These are phyloP conservation scores for Cerceris ruficornis DNA, from an alignment of 2,888 invertebrate species.

Conservation along the genomic window DNA sequence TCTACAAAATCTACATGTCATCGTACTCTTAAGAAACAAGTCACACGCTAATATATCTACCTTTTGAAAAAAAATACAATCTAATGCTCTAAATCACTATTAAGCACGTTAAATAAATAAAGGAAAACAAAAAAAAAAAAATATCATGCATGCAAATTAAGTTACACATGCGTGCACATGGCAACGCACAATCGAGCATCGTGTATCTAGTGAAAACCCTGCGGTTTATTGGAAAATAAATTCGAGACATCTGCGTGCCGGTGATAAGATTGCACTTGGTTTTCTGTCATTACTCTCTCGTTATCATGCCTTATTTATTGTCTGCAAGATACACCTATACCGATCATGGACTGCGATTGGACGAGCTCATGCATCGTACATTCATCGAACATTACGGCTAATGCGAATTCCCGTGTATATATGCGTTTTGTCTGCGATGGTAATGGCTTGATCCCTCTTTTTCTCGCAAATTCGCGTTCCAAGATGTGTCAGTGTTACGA, in stretches of 20 bases:
- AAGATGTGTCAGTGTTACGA: neutral
- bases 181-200: slow-evolving; percentile 9
- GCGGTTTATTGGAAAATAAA: slow-evolving; percentile 67
- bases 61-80: no score
- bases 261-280: slow-evolving; percentile 67
- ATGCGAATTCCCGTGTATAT: slow-evolving; percentile 8
- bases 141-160: neutral
- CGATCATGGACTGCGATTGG: slow-evolving; percentile 28
- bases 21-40: no score
- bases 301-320: slow-evolving; percentile 68
- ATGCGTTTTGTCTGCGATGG: neutral
- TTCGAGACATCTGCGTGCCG: slow-evolving; percentile 66
- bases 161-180: slow-evolving; percentile 12
- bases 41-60: no score
- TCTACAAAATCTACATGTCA: no score
- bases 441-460: neutral
- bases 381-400: slow-evolving; percentile 1
- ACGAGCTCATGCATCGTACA: slow-evolving; percentile 25
- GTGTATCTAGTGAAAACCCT: slow-evolving; percentile 54
- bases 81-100: no score
- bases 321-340: slow-evolving; percentile 51
- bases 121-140: no score
- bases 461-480: neutral
- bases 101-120: no score
- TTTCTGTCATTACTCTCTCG: slow-evolving; percentile 48